Evolutionary conservation across 2,113 vertebrate genomes (phyloP).

Genomic region (Oreochromis niloticus): DNA sequence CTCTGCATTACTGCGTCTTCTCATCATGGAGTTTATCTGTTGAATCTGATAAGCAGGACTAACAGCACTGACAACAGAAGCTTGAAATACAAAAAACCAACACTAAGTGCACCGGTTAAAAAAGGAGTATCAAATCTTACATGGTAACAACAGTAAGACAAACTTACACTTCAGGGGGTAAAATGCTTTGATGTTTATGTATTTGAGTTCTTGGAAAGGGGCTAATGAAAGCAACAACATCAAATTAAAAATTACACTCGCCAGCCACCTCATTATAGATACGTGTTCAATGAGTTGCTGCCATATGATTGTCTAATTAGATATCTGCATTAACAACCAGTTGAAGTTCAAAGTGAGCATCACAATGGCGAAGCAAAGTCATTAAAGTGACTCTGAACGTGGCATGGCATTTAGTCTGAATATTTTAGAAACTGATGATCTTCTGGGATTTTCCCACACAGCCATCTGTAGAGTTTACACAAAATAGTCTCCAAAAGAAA

Average conservation of each 20-base stretch:
- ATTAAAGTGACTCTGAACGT: background rate
- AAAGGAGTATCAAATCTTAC: background rate
- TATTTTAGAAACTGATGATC: background rate
- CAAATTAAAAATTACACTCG: background rate
- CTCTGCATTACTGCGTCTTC: background rate
- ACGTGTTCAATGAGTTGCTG: background rate
- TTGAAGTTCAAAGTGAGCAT: background rate
- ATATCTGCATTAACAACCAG: background rate
- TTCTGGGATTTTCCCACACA: background rate
- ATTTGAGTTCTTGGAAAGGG: background rate
- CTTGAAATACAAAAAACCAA: background rate
- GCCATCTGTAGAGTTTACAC: background rate
- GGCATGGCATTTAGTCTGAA: background rate
- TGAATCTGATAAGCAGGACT: background rate
- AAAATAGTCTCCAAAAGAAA: background rate
- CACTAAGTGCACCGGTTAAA: background rate
- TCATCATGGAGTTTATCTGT: background rate
- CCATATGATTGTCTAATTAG: background rate
- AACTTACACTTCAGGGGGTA: background rate
- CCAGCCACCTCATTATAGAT: background rate
- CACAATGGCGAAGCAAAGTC: background rate
- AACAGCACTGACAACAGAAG: background rate
- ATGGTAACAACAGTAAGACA: background rate
- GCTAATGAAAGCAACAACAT: background rate
- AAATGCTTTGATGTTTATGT: background rate